Conservation (phyloP, 2,888 invertebrate species). For the Tyria jacobaeae region DNA sequence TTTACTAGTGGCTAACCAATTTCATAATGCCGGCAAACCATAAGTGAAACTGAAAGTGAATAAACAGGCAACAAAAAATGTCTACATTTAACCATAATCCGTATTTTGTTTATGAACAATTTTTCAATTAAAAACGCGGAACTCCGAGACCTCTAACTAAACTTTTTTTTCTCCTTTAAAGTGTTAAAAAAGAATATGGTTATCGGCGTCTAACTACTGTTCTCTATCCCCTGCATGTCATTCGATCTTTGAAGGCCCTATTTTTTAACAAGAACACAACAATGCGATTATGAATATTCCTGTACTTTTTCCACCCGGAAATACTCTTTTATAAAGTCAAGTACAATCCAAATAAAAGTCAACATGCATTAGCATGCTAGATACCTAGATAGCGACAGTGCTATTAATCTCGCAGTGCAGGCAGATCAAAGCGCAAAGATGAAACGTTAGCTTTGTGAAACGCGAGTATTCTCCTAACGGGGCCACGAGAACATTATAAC, state of each 20-base stretch:
- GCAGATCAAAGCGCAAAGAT: conserved; percentile 52
- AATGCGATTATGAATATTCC: neutral
- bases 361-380: conserved; percentile 7
- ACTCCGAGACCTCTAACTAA: too few species aligned
- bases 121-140: too few species aligned
- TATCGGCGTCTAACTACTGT: neutral
- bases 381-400: conserved; percentile 33
- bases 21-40: neutral
- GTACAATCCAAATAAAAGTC: conserved; percentile 2
- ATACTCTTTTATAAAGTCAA: neutral
- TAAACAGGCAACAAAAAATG: too few species aligned
- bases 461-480: conserved; percentile 39
- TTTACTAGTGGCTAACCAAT: neutral
- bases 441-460: conserved; percentile 49
- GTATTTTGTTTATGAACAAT: too few species aligned
- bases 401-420: conserved; percentile 48
- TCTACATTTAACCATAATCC: too few species aligned
- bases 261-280: neutral
- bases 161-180: too few species aligned
- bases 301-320: neutral
- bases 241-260: neutral
- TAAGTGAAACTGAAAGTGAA: neutral
- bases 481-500: conserved; percentile 40
- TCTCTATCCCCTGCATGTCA: neutral
- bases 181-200: too few species aligned